phyloP scores from a whole-genome alignment of 2,888 invertebrate species.

The Spodoptera exigua region DNA sequence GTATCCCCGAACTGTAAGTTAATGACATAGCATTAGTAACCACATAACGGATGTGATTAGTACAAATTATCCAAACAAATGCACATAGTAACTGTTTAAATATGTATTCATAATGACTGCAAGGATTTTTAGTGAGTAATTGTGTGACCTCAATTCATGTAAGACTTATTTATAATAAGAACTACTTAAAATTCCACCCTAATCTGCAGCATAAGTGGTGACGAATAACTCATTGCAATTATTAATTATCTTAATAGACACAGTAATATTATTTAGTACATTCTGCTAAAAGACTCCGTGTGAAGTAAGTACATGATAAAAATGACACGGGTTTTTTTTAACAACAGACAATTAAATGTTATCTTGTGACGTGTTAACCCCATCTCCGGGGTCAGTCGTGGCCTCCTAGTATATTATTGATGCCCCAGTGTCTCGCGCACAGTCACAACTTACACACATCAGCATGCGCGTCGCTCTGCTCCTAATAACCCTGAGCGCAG shows the following conservation, averaged over 20 bases:
- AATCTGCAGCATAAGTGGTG: constrained; percentile 3
- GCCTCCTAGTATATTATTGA: constrained; percentile 58
- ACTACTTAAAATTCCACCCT: background rate
- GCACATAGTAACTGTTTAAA: too few relatives aligned
- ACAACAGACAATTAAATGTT: constrained; percentile 44
- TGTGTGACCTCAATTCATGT: too few relatives aligned
- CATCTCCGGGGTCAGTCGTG: constrained; percentile 64
- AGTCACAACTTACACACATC: constrained; percentile 49
- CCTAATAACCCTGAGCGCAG: constrained; percentile 31
- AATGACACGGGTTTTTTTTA: constrained; percentile 46
- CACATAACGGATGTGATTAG: too few relatives aligned
- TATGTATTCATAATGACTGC: too few relatives aligned
- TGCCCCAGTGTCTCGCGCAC: constrained; percentile 44
- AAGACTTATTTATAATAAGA: constrained; percentile 1
- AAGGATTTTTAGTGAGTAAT: too few relatives aligned
- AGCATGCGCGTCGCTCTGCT: constrained; percentile 59
- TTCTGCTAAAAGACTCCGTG: constrained; percentile 18
- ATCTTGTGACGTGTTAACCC: constrained; percentile 64
- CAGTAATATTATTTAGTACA: constrained; percentile 3
- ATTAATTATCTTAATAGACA: background rate
- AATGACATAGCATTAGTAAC: too few relatives aligned
- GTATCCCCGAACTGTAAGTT: too few relatives aligned
- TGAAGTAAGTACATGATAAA: constrained; percentile 26
- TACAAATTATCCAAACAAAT: too few relatives aligned
- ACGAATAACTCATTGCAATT: constrained; percentile 4